Conservation (phyloP, 2,888 invertebrate genomes). For the Cryptus viduatorius region DNA sequence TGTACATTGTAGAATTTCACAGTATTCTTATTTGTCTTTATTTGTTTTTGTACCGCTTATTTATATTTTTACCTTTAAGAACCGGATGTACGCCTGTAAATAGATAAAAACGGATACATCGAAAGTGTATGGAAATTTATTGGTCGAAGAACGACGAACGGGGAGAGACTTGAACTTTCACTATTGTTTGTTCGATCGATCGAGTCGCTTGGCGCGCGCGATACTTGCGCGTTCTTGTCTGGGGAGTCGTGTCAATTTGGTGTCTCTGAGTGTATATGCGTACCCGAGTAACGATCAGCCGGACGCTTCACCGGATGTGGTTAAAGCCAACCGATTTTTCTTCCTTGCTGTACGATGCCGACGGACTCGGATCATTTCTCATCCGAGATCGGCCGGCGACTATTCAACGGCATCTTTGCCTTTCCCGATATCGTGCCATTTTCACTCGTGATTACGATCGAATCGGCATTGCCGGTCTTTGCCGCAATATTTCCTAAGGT, state of each 20-base stretch:
- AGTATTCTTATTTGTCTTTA: conserved; percentile 22
- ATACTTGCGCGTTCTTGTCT: background rate
- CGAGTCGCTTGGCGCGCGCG: conserved; percentile 16
- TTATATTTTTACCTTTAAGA: conserved; percentile 46
- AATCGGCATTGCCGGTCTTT: conserved; percentile 60
- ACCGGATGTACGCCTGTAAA: conserved; percentile 51
- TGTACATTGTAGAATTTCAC: conserved; percentile 43
- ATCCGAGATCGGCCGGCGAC: conserved; percentile 9
- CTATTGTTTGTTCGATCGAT: conserved; percentile 46
- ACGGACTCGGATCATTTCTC: background rate
- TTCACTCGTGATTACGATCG: conserved; percentile 74
- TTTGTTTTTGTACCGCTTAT: conserved; percentile 23
- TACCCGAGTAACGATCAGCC: conserved; percentile 5
- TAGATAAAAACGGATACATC: conserved; percentile 42
- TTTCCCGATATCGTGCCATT: conserved; percentile 67
- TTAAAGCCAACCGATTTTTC: conserved; percentile 40
- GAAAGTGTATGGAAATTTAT: conserved; percentile 64
- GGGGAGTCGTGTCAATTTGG: conserved; percentile 34
- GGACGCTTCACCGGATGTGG: conserved; percentile 63
- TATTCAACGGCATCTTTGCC: conserved; percentile 48
- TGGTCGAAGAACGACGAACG: conserved; percentile 37
- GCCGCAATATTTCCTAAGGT: conserved; percentile 57
- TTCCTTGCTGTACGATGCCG: background rate
- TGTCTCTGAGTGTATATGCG: background rate
- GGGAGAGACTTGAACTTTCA: conserved; percentile 55